Conservation (phyloP, 1,140 invertebrate genomes). For the Homarus americanus region DNA sequence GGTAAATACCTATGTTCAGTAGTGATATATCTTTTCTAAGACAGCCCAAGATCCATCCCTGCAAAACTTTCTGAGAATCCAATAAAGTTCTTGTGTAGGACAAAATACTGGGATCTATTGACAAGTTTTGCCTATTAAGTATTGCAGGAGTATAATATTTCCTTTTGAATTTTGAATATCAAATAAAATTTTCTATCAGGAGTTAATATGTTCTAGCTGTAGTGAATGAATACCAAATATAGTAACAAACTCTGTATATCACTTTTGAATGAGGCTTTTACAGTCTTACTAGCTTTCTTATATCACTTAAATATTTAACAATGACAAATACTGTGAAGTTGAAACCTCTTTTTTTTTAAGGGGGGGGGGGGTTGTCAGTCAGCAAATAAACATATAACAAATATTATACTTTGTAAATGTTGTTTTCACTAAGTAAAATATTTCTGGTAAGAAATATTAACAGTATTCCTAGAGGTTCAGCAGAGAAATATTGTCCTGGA, state of each 20-base stretch:
- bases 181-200: neutral
- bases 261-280: slow-evolving; percentile 1
- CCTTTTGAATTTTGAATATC: neutral
- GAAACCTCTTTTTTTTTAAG: neutral
- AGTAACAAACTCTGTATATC: neutral
- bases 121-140: neutral
- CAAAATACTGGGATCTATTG: slow-evolving; percentile 9
- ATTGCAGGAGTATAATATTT: neutral
- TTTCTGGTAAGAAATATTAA: slow-evolving; percentile 8
- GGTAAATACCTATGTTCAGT: neutral
- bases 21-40: neutral
- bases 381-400: slow-evolving; percentile 1
- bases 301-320: neutral
- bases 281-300: neutral
- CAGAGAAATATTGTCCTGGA: slow-evolving; percentile 37
- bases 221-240: neutral
- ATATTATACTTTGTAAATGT: neutral
- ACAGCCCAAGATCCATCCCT: neutral
- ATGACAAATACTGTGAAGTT: neutral
- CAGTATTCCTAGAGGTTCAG: neutral
- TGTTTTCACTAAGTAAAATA: neutral
- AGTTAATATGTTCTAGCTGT: slow-evolving; percentile 12
- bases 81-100: neutral
- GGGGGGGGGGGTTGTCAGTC: neutral
- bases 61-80: neutral